These are phyloP conservation scores for Neosilurus hyrtlii DNA, from an alignment of 2,797 vertebrate genomes.

Conservation along the genomic window DNA sequence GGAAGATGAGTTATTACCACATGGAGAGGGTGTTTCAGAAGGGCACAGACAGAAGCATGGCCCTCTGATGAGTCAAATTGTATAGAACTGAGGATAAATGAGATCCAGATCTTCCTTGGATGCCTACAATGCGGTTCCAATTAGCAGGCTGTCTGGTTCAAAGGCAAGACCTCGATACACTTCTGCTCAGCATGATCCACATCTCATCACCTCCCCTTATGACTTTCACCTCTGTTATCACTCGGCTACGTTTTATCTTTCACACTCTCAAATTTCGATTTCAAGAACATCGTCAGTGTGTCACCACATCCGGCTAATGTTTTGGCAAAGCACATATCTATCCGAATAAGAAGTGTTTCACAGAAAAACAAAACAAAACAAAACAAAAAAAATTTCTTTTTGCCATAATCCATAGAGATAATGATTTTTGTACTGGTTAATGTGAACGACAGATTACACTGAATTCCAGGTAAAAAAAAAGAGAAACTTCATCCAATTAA, in stretches of 20 bases:
- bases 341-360: not conserved
- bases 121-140: slow-evolving; percentile 77
- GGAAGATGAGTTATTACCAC: slow-evolving; percentile 74
- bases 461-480: not conserved
- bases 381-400: too few species aligned
- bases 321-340: not conserved
- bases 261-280: slow-evolving; percentile 18
- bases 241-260: slow-evolving; percentile 62
- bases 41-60: slow-evolving; percentile 45
- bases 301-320: not conserved
- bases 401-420: not conserved
- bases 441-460: not conserved
- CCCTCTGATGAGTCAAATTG: slow-evolving; percentile 68
- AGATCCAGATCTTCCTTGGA: slow-evolving; percentile 70
- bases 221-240: slow-evolving; percentile 63
- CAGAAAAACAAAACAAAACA: too few species aligned
- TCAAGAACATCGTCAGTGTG: not conserved
- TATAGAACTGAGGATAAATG: slow-evolving; percentile 72
- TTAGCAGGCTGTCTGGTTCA: slow-evolving; percentile 72
- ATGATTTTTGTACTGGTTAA: not conserved
- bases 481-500: not conserved
- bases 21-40: slow-evolving; percentile 52
- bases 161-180: slow-evolving; percentile 69
- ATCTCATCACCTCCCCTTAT: slow-evolving; percentile 67
- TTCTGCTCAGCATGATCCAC: slow-evolving; percentile 65